These are phyloP conservation scores for Centropus bengalensis DNA, from an alignment of 2,113 vertebrate species.

Conservation along the genomic window DNA sequence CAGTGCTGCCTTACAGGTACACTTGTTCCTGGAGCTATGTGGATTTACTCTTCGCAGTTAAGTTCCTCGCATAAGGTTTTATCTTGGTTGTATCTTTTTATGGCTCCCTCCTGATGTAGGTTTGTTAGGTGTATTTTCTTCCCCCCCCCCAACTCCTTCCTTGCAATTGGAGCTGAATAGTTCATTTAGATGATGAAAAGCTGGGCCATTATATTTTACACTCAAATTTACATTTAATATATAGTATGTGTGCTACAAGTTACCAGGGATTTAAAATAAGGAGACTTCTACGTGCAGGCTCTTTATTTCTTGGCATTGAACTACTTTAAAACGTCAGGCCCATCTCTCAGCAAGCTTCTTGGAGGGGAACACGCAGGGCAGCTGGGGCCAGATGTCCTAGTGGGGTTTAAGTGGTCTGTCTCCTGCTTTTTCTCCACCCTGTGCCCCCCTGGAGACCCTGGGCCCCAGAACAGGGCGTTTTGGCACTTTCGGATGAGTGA, in stretches of 20 bases:
- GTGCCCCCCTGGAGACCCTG: background rate
- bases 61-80: slow-evolving; percentile 44
- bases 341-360: background rate
- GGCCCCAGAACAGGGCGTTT: accelerated
- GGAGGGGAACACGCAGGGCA: background rate
- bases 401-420: background rate
- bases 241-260: background rate
- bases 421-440: background rate
- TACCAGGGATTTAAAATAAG: background rate
- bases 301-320: background rate
- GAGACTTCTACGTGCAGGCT: background rate
- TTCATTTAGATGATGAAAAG: background rate
- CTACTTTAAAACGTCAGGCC: background rate
- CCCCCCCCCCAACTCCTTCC: background rate
- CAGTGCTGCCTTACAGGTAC: background rate
- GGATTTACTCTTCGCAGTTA: background rate
- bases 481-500: accelerated
- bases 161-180: accelerated
- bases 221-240: background rate
- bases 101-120: background rate
- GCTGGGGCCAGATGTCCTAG: accelerated
- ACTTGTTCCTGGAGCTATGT: background rate
- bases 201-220: background rate
- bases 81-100: slow-evolving; percentile 50
- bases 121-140: slow-evolving; percentile 4